Evolutionary conservation across 2,888 invertebrate species (phyloP).

Genomic region (Drosophila parthenogenetica): DNA sequence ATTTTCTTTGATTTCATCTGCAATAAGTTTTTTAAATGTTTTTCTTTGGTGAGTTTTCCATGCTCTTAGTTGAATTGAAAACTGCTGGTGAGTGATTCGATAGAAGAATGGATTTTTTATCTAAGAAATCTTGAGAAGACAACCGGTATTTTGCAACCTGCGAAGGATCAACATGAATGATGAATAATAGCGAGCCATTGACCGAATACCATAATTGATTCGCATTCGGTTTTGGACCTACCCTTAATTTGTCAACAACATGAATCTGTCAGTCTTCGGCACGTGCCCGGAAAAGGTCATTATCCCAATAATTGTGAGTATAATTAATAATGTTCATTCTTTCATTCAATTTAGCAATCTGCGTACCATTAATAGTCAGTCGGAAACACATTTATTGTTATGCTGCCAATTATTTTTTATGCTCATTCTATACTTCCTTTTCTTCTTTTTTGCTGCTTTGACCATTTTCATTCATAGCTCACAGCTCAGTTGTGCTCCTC

Average conservation of each 20-base stretch:
- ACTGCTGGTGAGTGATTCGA: background rate
- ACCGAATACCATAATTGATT: slow-evolving; percentile 33
- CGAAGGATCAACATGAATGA: slow-evolving; percentile 41
- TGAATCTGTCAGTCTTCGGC: slow-evolving; percentile 27
- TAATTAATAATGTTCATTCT: slow-evolving; percentile 57
- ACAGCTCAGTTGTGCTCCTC: slow-evolving; percentile 13
- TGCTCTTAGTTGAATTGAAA: slow-evolving; percentile 59
- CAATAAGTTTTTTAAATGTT: slow-evolving; percentile 16
- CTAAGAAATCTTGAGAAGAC: background rate
- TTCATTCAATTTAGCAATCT: slow-evolving; percentile 33
- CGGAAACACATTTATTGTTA: slow-evolving; percentile 38
- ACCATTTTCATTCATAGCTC: background rate
- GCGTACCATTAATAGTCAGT: slow-evolving; percentile 59
- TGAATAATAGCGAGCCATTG: slow-evolving; percentile 47
- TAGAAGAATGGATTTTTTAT: background rate
- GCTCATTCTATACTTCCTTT: background rate
- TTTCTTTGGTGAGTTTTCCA: slow-evolving; percentile 17
- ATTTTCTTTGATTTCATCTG: slow-evolving; percentile 41
- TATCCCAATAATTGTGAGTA: slow-evolving; percentile 38
- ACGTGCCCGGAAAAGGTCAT: slow-evolving; percentile 44
- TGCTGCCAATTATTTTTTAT: slow-evolving; percentile 1
- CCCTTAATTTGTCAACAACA: slow-evolving; percentile 55
- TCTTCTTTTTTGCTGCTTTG: background rate
- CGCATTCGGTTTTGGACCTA: slow-evolving; percentile 34
- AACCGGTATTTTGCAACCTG: background rate